Base-by-base conservation (phyloP, 2,113 vertebrate genomes). In the Poeciliopsis retropinna region DNA sequence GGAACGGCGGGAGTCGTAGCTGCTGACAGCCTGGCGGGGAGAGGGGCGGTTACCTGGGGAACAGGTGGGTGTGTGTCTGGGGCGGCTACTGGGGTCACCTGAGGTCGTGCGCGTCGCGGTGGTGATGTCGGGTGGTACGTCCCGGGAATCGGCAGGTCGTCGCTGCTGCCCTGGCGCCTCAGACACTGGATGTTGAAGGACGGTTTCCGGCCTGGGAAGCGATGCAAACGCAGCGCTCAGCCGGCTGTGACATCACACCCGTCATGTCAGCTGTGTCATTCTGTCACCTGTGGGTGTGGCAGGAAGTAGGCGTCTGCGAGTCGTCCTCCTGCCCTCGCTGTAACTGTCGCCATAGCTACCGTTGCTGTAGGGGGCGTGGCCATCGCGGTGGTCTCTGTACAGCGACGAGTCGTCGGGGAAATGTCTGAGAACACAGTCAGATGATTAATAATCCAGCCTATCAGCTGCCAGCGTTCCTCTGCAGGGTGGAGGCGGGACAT, bases 131-230 rank as follows among this genome's bases (percentile, higher is more conserved):
- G 96, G 82, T 95, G 96, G 92, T 98, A 98, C 22, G 96, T 97
- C 63, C 96, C 96, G 0, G 97, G 96, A 60, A 96, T 95, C 0
- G 97, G 96, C 64, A 96, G 94, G 86, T 98, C 96, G 8, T 97
- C 96, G n/a, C 93, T 95, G 86, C 96, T 97, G 29, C 91, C 94
- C 78, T 97, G 97, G 32, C 94, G 92, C 82, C 93, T 94, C 88
- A 98, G 89, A 93, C 96, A 97, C 93, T 98, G 97, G 84, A 98
- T 96, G 77, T 94, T 95, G 82, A 98, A 97, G 1, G 96, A 94
- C 0, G 97, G 94, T 66, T 96, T 98, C 27, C 89, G 94, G 51
- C 94, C 97, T 98, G 85, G 17, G 0, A n/a, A 28, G 0, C 15
- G 0, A 76, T 73, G 64, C 61, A 79, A 60, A 54, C 4, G 28